Base-by-base conservation (phyloP, 2,113 vertebrate species). In the Microtus pennsylvanicus region DNA sequence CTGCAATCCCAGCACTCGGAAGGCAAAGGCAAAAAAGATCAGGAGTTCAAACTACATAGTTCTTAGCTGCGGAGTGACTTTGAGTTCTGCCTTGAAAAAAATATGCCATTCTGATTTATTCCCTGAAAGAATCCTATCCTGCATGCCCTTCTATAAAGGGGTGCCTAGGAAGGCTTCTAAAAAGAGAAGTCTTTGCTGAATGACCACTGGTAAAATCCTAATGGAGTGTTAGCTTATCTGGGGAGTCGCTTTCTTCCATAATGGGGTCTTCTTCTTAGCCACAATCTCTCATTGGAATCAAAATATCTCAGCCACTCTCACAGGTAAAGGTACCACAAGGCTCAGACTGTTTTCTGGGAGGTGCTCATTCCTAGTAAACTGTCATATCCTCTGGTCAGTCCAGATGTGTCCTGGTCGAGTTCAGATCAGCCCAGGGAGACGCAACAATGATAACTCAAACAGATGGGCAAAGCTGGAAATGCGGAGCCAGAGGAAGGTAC, bases 391-490 rank as follows among this genome's bases (percentile, higher is more conserved):
- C 55, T 94, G 33, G 70, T 92, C 61, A 93, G 87, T 93, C 42
- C 82, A 45, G 55, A 89, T 91, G 58, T 28, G 67, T 82, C 94
- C 38, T 89, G 50, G 38, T 87, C 26, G 26, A 45, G 95, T 90
- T 90, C 30, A n/a, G 28, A 47, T 90, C 17, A 96, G 75, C 45
- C 87, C 21, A 26, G 26, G 50, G 85, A 95, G 94, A 22, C 38
- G 63, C 78, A 88, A 58, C 78, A 77, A 78, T 0, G 58, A 58
- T n/a, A 28, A 69, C 70, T 95, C 61, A 90, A 95, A 30, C 55
- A 91, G 91, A 93, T 61, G n/a, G 95, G 33, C 78, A 94, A 72
- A 95, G 52, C 28, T 82, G 47, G 52, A 96, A 96, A 63, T 52
- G 86, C 74, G 55, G 90, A 94, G 33, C 5, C 85, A 61, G 77